Percentiles rank a stretch among this genome's conserved stretches.
Conservation (phyloP, 2,113 vertebrate genomes). For the Mus spicilegus region DNA sequence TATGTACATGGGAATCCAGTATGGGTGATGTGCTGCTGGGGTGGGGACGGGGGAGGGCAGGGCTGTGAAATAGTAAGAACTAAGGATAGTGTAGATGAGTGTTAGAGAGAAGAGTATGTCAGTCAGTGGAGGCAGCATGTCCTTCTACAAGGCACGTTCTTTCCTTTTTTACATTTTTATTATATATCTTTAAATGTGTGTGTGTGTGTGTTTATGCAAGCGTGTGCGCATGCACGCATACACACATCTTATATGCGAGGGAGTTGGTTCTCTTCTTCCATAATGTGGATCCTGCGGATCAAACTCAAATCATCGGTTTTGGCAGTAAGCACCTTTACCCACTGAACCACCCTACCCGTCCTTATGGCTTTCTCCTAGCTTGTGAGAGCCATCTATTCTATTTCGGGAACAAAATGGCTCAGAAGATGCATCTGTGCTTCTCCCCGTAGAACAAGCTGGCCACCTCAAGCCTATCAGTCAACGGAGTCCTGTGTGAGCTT, state of each 20-base stretch:
- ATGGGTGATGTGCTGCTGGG: not conserved
- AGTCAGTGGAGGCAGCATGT: not conserved
- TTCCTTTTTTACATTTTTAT: not conserved
- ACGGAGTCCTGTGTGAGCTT: not conserved
- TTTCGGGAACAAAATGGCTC: not conserved
- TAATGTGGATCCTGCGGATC: too few species aligned
- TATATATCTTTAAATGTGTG: not conserved
- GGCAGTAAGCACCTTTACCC: not conserved
- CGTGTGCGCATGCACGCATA: accelerated
- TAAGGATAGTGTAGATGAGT: not conserved
- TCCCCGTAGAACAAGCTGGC: not conserved
- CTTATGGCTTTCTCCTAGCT: not conserved
- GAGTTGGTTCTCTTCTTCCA: not conserved
- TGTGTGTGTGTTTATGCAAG: not conserved
- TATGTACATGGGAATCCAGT: not conserved
- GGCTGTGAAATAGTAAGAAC: not conserved
- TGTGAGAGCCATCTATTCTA: too few species aligned
- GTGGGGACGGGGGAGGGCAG: not conserved
- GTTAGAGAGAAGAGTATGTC: not conserved
- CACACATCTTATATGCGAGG: too few species aligned
- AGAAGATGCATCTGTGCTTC: not conserved
- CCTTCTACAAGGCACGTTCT: not conserved
- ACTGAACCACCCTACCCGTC: not conserved
- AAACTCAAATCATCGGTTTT: not conserved
- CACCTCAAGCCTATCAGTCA: not conserved